Evolutionary conservation across 2,888 invertebrate species (phyloP).

Genomic region (Xanthorhoe spadicearia): DNA sequence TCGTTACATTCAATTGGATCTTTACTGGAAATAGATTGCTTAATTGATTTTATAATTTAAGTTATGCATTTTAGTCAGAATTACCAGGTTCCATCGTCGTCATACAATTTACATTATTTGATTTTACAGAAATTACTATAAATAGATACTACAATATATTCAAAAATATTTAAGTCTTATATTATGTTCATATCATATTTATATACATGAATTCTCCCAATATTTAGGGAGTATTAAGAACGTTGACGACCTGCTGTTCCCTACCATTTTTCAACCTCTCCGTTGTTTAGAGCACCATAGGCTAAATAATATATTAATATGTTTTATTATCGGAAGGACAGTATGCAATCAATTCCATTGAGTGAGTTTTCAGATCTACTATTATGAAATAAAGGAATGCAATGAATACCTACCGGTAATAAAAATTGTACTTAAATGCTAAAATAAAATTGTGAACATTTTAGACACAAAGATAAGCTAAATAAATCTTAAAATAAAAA

Average conservation of each 20-base stretch:
- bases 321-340: conserved; percentile 27
- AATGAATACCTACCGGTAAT: conserved; percentile 3
- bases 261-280: conserved; percentile 43
- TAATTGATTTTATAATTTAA: background rate
- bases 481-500: conserved; percentile 4
- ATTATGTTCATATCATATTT: conserved; percentile 53
- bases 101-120: conserved; percentile 27
- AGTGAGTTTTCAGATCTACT: conserved; percentile 31
- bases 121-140: conserved; percentile 56
- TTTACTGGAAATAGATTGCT: background rate
- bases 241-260: conserved; percentile 49
- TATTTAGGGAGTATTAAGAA: conserved; percentile 35
- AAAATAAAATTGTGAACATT: conserved; percentile 4
- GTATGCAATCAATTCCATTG: conserved; percentile 41
- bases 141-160: conserved; percentile 70
- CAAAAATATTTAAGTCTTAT: conserved; percentile 76
- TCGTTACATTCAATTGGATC: conserved; percentile 14
- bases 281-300: conserved; percentile 60
- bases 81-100: conserved; percentile 15
- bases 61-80: conserved; percentile 4
- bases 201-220: conserved; percentile 46
- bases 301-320: conserved; percentile 42
- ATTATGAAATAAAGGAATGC: conserved; percentile 25
- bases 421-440: conserved; percentile 6
- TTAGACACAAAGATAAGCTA: conserved; percentile 29